phyloP scores from a whole-genome alignment of 2,113 vertebrate genomes.

The Mixornis gularis region DNA sequence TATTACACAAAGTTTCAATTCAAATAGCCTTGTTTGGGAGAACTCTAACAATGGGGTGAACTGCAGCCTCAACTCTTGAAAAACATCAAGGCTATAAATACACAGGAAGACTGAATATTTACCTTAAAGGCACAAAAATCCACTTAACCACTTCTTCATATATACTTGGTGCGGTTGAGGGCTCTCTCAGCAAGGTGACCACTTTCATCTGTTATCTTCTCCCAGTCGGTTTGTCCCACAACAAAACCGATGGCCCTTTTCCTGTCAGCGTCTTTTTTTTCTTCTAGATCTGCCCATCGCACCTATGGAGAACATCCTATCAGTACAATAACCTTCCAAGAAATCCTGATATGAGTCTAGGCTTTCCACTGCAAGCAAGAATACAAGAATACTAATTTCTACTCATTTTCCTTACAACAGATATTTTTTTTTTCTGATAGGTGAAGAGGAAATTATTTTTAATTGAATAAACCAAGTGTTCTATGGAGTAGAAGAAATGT shows the following conservation, averaged over 20 bases:
- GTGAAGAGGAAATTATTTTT: neutral
- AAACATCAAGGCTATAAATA: neutral
- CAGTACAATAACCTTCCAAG: conserved; percentile 13
- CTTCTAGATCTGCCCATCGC: conserved; percentile 97
- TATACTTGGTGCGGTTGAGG: conserved; percentile 98
- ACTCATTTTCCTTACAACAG: neutral
- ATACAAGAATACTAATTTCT: neutral
- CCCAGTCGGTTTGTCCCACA: conserved; percentile 98
- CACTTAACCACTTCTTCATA: conserved; percentile 78
- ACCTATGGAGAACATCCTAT: conserved; percentile 78
- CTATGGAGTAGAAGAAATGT: neutral
- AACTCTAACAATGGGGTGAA: neutral
- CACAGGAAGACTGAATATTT: conserved; percentile 15
- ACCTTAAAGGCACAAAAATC: conserved; percentile 74
- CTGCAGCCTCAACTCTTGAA: conserved; percentile 3
- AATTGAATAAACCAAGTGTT: neutral
- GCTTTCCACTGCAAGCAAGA: neutral
- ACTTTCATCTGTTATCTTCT: conserved; percentile 97
- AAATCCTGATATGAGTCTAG: neutral
- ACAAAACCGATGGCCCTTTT: conserved; percentile 98
- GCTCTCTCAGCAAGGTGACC: conserved; percentile 94
- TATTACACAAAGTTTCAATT: neutral
- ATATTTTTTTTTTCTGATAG: neutral
- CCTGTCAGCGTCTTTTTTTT: conserved; percentile 95
- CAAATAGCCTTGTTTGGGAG: neutral